Percentiles rank a stretch among this genome's conserved stretches.
These are phyloP conservation scores for Hymenopus coronatus DNA, from an alignment of 2,888 invertebrate genomes.

Conservation along the genomic window DNA sequence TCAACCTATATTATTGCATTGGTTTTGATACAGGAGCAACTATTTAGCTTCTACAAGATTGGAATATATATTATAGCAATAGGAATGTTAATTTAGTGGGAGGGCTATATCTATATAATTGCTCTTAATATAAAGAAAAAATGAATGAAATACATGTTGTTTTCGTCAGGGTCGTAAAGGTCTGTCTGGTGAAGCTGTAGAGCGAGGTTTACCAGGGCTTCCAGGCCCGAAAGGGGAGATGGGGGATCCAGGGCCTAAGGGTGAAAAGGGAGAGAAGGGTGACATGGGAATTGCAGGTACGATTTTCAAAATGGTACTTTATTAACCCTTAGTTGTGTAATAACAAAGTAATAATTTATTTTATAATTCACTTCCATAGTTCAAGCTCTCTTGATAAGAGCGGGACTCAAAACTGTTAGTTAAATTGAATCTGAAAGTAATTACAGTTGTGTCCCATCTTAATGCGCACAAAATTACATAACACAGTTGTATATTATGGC, in stretches of 20 bases:
- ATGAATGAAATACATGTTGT: conserved; percentile 5
- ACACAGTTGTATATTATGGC: not conserved
- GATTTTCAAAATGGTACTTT: conserved; percentile 7
- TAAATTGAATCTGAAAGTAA: not conserved
- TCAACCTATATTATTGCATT: not conserved
- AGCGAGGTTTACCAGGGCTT: conserved; percentile 64
- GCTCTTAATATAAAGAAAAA: not conserved
- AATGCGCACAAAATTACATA: not conserved
- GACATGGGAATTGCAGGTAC: conserved; percentile 53
- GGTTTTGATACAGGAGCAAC: not conserved
- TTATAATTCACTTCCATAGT: conserved; percentile 21
- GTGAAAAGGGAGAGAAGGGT: conserved; percentile 52
- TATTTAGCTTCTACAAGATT: not conserved
- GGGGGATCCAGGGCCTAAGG: conserved; percentile 54
- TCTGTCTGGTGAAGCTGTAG: conserved; percentile 55
- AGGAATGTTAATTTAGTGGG: not conserved
- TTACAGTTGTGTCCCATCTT: not conserved
- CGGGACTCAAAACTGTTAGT: not conserved
- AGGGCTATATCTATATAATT: not conserved
- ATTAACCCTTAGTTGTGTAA: not conserved
- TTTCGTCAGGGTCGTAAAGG: conserved; percentile 51
- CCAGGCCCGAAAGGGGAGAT: conserved; percentile 58
- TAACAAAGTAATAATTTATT: not conserved
- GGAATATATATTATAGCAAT: not conserved
- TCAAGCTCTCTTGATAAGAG: not conserved